Evolutionary conservation across 30 jellyfish, hydroid and myxozoan genomes (phyloP), one percentile per base, ranked within the genome.

Genomic region (Cassiopea andromeda): DNA sequence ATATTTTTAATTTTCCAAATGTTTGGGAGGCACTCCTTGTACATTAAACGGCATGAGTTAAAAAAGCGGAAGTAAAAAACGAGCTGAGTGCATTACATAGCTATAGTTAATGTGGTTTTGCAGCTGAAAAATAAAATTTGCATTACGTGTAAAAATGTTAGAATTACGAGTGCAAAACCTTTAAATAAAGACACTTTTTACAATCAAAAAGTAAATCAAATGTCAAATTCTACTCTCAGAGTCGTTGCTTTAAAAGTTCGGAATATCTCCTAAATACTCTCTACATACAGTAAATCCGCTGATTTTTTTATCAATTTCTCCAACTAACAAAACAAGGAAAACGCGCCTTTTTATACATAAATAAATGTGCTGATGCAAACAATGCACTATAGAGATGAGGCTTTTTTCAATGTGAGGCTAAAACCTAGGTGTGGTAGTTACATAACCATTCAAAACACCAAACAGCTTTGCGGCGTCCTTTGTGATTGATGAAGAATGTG

Each of bases 201-300:
- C 91, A 83, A 83, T 83, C 91, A 78, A 72, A 54, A 83, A 69
- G 76, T 43, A 64, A 83, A 83, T 83, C 91, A 83, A 73, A 54
- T 50, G 50, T 14, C 46, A 50, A 27, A 58, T 80, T n/a, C 73
- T 80, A 66, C 76, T 59, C 59, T 80, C 79, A 83, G 50, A 47
- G 70, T 66, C 44, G 77, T 43, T 60, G 48, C 76, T 73, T 83
- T 43, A 83, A 83, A 83, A 71, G 91, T 83, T 69, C 84, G 49
- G 0, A 68, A 83, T 83, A 83, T 83, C 75, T 83, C 78, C 91
- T 83, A 83, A 14, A 6, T 83, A 83, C 67, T 83, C 67, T 83
- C 91, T 83, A 83, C 91, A 60, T 83, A 81, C 69, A 48, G 82
- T 66, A 81, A 81, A 81, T 58, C 82, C 82, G 66, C 46, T 81